Percentiles rank a stretch among this genome's conserved stretches.
Evolutionary conservation across 2,888 invertebrate species (phyloP).

Genomic region (Andrena hattorfiana): DNA sequence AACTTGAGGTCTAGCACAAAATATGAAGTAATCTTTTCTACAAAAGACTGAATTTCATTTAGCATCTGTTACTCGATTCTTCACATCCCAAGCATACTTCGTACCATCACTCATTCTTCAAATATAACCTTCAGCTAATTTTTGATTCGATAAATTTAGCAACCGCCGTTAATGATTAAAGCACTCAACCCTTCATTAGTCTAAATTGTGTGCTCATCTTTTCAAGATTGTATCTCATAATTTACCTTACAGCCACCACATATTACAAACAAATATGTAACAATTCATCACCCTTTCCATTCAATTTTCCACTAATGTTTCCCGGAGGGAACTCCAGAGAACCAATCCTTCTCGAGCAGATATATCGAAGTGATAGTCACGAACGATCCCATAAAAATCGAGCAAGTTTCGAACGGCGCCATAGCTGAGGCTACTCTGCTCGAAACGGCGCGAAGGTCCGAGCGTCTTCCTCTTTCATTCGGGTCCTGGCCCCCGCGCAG

Average conservation of each 20-base stretch:
- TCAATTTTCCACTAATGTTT: background rate
- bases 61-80: too few relatives aligned
- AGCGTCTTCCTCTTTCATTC: conserved; percentile 5
- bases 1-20: too few relatives aligned
- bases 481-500: background rate
- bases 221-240: conserved; percentile 7
- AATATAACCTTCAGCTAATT: background rate
- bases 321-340: background rate
- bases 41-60: too few relatives aligned
- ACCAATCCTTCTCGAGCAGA: background rate
- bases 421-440: background rate
- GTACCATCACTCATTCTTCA: too few relatives aligned
- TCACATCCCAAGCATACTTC: too few relatives aligned
- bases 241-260: background rate
- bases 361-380: too few relatives aligned
- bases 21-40: too few relatives aligned
- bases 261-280: conserved; percentile 11
- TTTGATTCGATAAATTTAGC: background rate
- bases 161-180: background rate
- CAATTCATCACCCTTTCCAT: background rate
- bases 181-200: background rate
- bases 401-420: background rate
- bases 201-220: background rate
- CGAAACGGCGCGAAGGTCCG: background rate
- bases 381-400: background rate